Percentiles rank a stretch among this genome's conserved stretches.
Conservation (phyloP, 2,113 vertebrate genomes). For the Cairina moschata region DNA sequence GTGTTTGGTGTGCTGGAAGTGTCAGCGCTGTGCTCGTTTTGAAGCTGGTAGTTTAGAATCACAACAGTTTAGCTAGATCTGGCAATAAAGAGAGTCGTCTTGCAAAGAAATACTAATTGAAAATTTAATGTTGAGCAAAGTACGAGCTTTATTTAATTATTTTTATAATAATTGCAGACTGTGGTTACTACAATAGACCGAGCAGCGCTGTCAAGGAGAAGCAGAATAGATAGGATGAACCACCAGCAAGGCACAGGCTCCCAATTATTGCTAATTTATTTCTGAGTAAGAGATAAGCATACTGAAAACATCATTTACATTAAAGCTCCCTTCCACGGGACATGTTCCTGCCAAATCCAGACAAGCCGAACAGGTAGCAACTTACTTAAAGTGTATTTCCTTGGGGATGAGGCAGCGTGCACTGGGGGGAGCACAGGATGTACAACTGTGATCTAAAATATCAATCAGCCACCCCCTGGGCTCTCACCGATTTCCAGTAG, state of each 20-base stretch:
- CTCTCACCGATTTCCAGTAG: background rate
- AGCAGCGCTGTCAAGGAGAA: constrained; percentile 12
- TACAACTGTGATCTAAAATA: background rate
- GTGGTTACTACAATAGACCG: background rate
- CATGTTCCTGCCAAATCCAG: background rate
- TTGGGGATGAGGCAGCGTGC: background rate
- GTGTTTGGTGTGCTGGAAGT: accelerated
- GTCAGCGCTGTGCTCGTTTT: accelerated
- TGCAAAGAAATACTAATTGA: background rate
- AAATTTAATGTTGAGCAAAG: background rate
- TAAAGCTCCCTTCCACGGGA: background rate
- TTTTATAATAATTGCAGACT: background rate
- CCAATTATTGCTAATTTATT: constrained; percentile 14
- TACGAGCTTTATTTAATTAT: background rate
- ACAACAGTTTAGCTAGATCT: accelerated
- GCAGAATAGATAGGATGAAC: background rate
- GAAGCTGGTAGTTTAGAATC: background rate
- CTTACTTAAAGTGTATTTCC: background rate
- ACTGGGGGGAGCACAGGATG: background rate
- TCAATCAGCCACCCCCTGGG: background rate
- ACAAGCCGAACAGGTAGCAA: background rate
- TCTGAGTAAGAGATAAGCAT: constrained; percentile 34
- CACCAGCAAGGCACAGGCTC: background rate
- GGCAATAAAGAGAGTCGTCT: background rate
- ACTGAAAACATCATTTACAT: background rate